Evolutionary conservation across 2,797 vertebrate genomes (phyloP).

Genomic region (Acomys russatus): DNA sequence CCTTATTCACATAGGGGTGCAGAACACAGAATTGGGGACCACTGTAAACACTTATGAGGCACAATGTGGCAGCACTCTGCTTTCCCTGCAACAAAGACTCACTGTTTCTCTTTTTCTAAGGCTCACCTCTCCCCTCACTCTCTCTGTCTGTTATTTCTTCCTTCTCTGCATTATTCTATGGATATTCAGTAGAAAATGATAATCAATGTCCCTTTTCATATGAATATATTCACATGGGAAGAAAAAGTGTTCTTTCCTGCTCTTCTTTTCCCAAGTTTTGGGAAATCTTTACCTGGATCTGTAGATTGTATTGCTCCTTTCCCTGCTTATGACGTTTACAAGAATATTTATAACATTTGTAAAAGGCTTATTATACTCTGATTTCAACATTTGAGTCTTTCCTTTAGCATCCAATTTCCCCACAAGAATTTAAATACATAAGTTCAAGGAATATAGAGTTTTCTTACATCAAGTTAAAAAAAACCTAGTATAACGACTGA

Average conservation of each 20-base stretch:
- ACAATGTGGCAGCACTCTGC: neutral
- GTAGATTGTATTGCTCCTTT: neutral
- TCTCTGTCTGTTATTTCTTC: neutral
- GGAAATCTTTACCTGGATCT: neutral
- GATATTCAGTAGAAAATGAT: neutral
- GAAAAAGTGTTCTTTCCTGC: neutral
- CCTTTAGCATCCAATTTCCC: neutral
- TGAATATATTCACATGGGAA: neutral
- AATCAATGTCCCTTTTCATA: neutral
- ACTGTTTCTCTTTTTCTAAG: neutral
- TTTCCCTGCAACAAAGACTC: neutral
- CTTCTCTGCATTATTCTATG: neutral
- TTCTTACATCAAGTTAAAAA: neutral
- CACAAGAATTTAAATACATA: neutral
- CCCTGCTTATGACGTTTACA: neutral
- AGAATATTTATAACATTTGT: neutral
- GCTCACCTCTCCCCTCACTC: fast-evolving
- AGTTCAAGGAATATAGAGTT: neutral
- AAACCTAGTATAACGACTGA: neutral
- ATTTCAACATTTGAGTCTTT: neutral
- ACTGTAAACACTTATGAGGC: neutral
- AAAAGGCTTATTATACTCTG: neutral
- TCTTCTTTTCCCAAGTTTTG: neutral
- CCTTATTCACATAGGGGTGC: neutral
- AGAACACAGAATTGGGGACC: neutral